phyloP scores from a whole-genome alignment of 2,797 vertebrate genomes.

The Lerista edwardsae region DNA sequence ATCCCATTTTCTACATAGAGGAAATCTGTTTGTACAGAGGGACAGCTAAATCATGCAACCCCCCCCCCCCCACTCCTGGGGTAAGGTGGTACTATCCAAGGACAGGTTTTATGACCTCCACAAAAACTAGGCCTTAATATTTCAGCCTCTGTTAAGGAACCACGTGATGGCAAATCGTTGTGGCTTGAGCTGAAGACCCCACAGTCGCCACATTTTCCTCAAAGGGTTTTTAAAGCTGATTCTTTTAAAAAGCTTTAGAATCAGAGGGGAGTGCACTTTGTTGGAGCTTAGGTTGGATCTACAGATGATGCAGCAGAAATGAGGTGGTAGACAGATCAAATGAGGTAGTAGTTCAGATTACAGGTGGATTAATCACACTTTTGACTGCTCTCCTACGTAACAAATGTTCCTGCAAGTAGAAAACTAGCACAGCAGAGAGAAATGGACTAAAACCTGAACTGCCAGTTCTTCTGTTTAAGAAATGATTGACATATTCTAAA shows the following conservation, averaged over 20 bases:
- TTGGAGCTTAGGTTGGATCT: background rate
- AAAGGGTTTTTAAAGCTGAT: too few species aligned
- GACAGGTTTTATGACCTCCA: background rate
- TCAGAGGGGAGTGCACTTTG: too few species aligned
- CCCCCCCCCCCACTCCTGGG: background rate
- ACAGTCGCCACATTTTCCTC: background rate
- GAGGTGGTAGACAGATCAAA: background rate
- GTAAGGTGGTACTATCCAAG: background rate
- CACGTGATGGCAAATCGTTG: background rate
- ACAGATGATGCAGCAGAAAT: background rate
- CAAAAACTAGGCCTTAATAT: background rate
- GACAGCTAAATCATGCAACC: too few species aligned
- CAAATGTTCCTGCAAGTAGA: background rate
- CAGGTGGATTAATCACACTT: background rate
- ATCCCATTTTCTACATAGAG: too few species aligned
- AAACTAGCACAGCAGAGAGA: background rate
- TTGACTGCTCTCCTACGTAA: background rate
- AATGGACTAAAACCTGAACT: background rate
- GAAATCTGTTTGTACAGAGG: too few species aligned
- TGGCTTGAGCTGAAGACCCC: background rate
- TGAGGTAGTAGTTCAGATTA: background rate
- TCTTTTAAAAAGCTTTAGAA: too few species aligned
- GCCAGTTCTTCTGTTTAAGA: too few species aligned
- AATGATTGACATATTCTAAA: too few species aligned
- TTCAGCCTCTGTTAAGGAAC: background rate